Percentiles rank a stretch among this genome's conserved stretches.
These are phyloP conservation scores for Lontra canadensis DNA, from an alignment of 2,113 vertebrate species.

Conservation along the genomic window DNA sequence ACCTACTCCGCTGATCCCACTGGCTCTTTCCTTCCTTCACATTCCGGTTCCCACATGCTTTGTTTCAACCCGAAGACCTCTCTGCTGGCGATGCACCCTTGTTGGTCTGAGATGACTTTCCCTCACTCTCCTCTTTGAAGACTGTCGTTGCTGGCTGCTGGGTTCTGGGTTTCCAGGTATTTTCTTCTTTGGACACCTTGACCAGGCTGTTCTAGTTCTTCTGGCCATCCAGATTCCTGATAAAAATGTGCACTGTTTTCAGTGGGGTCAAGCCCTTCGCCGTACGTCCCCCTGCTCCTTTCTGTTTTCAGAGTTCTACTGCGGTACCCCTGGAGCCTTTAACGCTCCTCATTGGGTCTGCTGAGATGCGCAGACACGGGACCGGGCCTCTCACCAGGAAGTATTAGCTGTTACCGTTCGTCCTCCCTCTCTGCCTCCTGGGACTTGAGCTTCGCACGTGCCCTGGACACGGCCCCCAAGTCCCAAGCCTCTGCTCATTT, in stretches of 20 bases:
- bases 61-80: background rate
- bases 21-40: too few species aligned
- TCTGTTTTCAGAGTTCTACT: background rate
- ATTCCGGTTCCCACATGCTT: background rate
- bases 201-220: background rate
- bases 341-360: background rate
- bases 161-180: background rate
- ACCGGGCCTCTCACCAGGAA: background rate
- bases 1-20: accelerated
- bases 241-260: background rate
- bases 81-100: background rate
- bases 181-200: background rate
- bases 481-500: too few species aligned
- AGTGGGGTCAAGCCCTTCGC: accelerated
- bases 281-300: accelerated
- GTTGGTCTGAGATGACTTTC: background rate
- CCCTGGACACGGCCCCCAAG: background rate
- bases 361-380: background rate
- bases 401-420: background rate
- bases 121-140: background rate
- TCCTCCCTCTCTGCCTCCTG: background rate
- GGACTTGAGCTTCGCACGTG: background rate
- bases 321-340: background rate
- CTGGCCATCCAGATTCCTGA: background rate
- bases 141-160: background rate